A percentile compares a stretch with the other conserved stretches of the same genome.
These are phyloP conservation scores for Cryptophagus acutangulus DNA, from an alignment of 2,888 invertebrate genomes.

Conservation along the genomic window DNA sequence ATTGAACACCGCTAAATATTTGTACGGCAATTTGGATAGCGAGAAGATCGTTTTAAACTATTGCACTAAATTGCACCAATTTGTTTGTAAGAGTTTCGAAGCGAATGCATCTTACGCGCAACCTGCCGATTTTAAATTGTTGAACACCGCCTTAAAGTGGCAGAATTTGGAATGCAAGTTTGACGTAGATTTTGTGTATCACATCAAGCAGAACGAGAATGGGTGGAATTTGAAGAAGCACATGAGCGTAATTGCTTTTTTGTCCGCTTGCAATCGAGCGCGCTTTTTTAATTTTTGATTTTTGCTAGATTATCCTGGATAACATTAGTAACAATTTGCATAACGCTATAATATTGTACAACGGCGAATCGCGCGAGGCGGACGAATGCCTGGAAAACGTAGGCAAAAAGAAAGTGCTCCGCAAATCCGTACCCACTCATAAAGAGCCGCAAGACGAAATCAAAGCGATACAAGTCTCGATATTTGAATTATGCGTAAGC, in stretches of 20 bases:
- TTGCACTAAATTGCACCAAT: conserved; percentile 52
- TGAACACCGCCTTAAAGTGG: conserved; percentile 61
- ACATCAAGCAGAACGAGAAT: conserved; percentile 59
- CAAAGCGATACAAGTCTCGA: conserved; percentile 58
- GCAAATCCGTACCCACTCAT: conserved; percentile 33
- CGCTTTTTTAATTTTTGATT: conserved; percentile 5
- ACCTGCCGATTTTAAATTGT: conserved; percentile 72
- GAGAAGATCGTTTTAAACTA: conserved; percentile 65
- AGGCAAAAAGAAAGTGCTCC: conserved; percentile 53
- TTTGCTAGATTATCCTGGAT: conserved; percentile 56
- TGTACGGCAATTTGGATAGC: conserved; percentile 56
- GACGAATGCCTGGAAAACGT: conserved; percentile 61
- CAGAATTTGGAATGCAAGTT: conserved; percentile 69
- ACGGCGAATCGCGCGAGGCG: conserved; percentile 63
- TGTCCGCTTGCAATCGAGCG: conserved; percentile 1
- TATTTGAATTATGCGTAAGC: conserved; percentile 68
- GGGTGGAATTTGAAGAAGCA: conserved; percentile 64
- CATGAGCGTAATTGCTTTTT: conserved; percentile 54
- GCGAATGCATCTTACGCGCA: conserved; percentile 53
- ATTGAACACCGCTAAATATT: conserved; percentile 53
- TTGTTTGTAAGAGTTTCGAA: conserved; percentile 63
- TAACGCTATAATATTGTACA: conserved; percentile 66
- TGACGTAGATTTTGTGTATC: conserved; percentile 70
- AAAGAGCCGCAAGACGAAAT: conserved; percentile 46
- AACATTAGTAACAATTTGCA: conserved; percentile 56